A percentile compares a stretch with the other conserved stretches of the same genome.
These are phyloP conservation scores for Cynopterus brachyotis DNA, from an alignment of 2,113 vertebrate species.

Conservation along the genomic window DNA sequence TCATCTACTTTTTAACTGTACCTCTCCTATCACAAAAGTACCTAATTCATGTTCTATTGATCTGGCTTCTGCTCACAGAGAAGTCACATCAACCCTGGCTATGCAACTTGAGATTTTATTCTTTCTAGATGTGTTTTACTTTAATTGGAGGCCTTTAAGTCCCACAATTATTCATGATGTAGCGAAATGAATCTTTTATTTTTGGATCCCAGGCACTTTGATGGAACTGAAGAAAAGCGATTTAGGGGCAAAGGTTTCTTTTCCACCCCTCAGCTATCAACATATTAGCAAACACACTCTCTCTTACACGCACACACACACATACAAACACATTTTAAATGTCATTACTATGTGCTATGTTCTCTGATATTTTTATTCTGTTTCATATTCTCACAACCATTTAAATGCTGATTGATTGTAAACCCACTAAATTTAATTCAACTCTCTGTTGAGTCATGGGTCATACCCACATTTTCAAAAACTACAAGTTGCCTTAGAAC, in stretches of 20 bases:
- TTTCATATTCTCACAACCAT: neutral
- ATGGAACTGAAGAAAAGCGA: neutral
- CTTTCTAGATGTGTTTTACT: neutral
- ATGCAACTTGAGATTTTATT: neutral
- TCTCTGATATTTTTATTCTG: neutral
- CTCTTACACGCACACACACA: no score
- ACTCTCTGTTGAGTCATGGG: neutral
- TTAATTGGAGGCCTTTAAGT: slow-evolving; percentile 10
- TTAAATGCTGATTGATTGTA: neutral
- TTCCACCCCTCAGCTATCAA: neutral
- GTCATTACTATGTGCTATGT: neutral
- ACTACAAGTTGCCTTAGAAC: neutral
- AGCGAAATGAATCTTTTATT: neutral
- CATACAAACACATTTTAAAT: neutral
- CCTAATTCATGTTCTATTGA: neutral
- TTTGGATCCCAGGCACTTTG: neutral
- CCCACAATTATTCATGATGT: neutral
- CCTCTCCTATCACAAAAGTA: neutral
- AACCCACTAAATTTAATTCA: neutral
- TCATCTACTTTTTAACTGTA: neutral
- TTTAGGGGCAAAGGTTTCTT: neutral
- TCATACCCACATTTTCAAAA: neutral
- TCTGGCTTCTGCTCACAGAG: neutral
- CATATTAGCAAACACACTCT: neutral
- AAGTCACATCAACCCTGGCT: neutral